Base-by-base conservation (phyloP, 92 coral and sea anemone species). In the Parazoanthus swiftii region DNA sequence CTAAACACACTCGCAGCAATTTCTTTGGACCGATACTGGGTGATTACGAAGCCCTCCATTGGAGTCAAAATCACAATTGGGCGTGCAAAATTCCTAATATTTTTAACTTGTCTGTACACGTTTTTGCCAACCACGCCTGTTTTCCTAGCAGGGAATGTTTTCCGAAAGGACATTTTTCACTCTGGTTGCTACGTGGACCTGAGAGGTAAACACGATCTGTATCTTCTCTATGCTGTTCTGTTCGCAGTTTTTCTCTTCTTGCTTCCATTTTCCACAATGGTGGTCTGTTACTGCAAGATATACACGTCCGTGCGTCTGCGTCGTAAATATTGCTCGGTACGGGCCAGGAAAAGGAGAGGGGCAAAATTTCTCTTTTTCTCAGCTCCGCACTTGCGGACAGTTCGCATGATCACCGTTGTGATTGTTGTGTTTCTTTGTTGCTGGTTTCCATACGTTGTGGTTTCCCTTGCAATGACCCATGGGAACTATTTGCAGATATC, bases 21-120 rank as follows among this genome's bases (percentile, higher is more conserved):
- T 43, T 95, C 98, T 20, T 91, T 96, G 13, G 98, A 96, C 66
- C 92, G 98, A 9, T 93, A 91, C 44, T 91, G 96, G 96, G 98
- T 96, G 1, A 94, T 96, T 46, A 88, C 98, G n/a, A 93, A 93
- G 74, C 93, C 94, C 9, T 88, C 94, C 15, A 90, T 91, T 37
- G 92, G 98, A 23, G 89, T 90, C 4, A 90, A 91, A 86, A 90
- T 96, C 20, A 91, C 98, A 16, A 88, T 92, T 16, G 88, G 88
- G 36, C 92, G 94, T 5, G 95, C 98, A 13, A 72, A 91, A 0
- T 39, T 94, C 11, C 90, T 93, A 58, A 93, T 96, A 23, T 77
- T 68, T 5, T 77, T 94, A 20, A 92, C 94, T 11, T 89, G 94
- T 86, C 68, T 88, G 1, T 96, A 96, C 79, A 94, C 98, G 3